These are phyloP conservation scores for Orgyia antiqua DNA, from an alignment of 2,888 invertebrate genomes.

Conservation along the genomic window DNA sequence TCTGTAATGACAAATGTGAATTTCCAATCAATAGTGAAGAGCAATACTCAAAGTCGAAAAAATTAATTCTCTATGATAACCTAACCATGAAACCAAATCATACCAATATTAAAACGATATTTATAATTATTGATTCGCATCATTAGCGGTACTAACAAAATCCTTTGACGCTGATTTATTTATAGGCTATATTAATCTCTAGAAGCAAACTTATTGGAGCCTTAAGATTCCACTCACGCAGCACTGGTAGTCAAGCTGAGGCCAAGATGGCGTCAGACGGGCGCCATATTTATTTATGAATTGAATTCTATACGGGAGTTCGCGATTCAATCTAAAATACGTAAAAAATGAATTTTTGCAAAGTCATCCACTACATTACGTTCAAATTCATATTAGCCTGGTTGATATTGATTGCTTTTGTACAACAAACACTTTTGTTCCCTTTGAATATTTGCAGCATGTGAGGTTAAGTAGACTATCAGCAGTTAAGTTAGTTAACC, in stretches of 20 bases:
- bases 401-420: constrained; percentile 9
- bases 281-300: constrained; percentile 53
- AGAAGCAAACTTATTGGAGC: constrained; percentile 6
- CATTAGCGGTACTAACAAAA: constrained; percentile 4
- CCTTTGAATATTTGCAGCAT: too few species aligned
- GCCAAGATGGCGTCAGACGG: constrained; percentile 39
- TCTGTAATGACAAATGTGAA: too few species aligned
- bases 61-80: too few species aligned
- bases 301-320: constrained; percentile 39
- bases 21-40: too few species aligned
- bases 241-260: constrained; percentile 21
- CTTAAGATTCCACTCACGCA: constrained; percentile 44
- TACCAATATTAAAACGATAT: too few species aligned
- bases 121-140: too few species aligned
- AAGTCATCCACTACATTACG: constrained; percentile 18
- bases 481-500: too few species aligned
- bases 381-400: constrained; percentile 12
- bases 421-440: too few species aligned
- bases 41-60: too few species aligned
- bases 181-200: constrained; percentile 20
- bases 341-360: constrained; percentile 23
- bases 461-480: too few species aligned
- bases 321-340: constrained; percentile 39
- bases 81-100: too few species aligned
- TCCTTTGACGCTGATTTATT: constrained; percentile 13